Evolutionary conservation across 2,113 vertebrate genomes (phyloP), one percentile per base, ranked within the genome.

Genomic region (Nannospalax galili): DNA sequence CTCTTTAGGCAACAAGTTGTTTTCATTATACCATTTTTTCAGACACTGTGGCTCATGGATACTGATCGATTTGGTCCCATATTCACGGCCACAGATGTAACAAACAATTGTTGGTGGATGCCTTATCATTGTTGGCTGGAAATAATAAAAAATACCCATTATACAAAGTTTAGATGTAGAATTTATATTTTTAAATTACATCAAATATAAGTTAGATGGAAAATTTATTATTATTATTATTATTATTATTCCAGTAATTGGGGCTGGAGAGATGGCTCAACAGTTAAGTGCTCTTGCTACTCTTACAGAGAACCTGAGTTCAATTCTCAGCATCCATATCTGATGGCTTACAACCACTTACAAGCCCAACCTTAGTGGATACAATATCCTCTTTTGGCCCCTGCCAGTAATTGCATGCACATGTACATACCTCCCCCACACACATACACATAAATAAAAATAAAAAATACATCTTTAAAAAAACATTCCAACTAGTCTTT

Each of bases 11-110:
- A 99, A 92, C 79, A 94, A 93, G 69, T 98, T 97, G 97, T 99
- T 99, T 79, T 98, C 98, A 62, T 92, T 97, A 42, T 98, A 98
- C 98, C 98, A 99, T 90, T 99, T 99, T 97, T 98, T 98, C 87
- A 99, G 94, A 92, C 98, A 99, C 10, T 99, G 98, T 89, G 98
- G 98, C 74, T 99, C 98, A 96, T 99, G 98, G 87, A 98, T 99
- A 81, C 94, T 48, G 58, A 99, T 98, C 24, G 98, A 99, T 95
- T 98, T 98, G 88, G 98, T 98, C 96, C 98, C 98, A 42, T 98
- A 98, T 81, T 99, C 98, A 96, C 93, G 96, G 22, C 98, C 98
- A 96, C 98, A 98, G 93, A 99, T 95, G 82, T 98, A 98, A 96
- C 98, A 99, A 96, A 98, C 77, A 77, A 99, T 56, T 74, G 98